Evolutionary conservation across 2,888 invertebrate species (phyloP), one percentile per base, ranked within the genome.

Genomic region (Tetropium fuscum): DNA sequence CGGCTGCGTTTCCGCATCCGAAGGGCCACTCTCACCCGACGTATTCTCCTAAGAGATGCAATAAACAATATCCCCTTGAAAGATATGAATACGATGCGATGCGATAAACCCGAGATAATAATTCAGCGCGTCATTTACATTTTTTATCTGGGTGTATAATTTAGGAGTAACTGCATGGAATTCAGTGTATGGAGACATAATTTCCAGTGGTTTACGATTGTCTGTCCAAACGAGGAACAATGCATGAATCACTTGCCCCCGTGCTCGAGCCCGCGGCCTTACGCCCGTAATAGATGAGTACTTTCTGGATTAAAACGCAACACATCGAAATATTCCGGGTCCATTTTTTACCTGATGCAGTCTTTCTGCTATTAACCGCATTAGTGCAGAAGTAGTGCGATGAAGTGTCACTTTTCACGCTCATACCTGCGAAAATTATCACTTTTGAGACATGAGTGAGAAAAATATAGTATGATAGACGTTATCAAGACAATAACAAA

Each of bases 221-320:
- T 74, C 76, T 76, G 75, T 77, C 76, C 75, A 76, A 78, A 76
- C 78, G 78, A 78, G 80, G 79, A 81, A 81, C 79, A 80, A 80
- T 80, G 78, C 80, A 81, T 81, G 80, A 80, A 80, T 81, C 80
- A 80, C 79, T 78, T 78, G 71, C 72, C 62, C 58, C 68, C 60
- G 69, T 66, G 64, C 62, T 65, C 64, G 60, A 67, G 69, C 66
- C 65, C 66, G 66, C 64, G 60, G 59, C 63, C 58, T 59, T 64
- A 68, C 62, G 65, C 64, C n/a, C 68, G 76, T 80, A 80, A 80
- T 78, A 77, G 80, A 80, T 81, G 81, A 80, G 78, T 81, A 80
- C 81, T 81, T 79, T 74, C 72, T 74, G 82, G 82, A 82, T 82
- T 82, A 81, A 80, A 81, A 78, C 78, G 72, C 77, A 79, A 78